phyloP scores from a whole-genome alignment of 2,113 vertebrate species.

The Mionectes macconnelli region DNA sequence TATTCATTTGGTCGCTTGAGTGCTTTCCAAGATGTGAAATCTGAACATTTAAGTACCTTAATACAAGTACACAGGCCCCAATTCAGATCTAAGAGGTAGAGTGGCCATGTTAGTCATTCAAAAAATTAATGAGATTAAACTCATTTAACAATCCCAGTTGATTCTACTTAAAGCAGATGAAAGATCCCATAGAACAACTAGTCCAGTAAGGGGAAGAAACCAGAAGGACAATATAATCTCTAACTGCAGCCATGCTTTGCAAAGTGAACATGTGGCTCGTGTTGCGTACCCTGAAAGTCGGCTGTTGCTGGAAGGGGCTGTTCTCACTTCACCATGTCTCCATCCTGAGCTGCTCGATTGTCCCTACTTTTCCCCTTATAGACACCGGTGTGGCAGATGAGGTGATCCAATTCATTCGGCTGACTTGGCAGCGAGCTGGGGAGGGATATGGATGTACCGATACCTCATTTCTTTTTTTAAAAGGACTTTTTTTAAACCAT shows the following conservation, averaged over 20 bases:
- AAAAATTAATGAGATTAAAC: background rate
- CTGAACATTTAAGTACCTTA: background rate
- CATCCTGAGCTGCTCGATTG: background rate
- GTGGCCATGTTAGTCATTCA: background rate
- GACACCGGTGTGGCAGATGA: background rate
- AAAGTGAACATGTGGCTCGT: accelerated
- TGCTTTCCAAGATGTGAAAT: background rate
- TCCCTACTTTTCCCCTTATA: background rate
- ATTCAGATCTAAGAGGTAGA: background rate
- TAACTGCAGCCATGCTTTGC: background rate
- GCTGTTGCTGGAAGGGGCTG: background rate
- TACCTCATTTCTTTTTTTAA: background rate
- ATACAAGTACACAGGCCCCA: background rate
- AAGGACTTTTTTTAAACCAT: background rate
- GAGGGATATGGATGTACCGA: background rate
- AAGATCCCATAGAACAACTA: background rate
- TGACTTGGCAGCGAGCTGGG: background rate
- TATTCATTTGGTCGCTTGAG: background rate
- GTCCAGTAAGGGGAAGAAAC: background rate
- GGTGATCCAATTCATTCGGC: background rate
- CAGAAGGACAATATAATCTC: background rate
- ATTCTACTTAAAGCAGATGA: background rate
- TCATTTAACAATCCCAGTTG: background rate
- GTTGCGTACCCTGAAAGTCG: background rate
- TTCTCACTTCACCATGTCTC: background rate